Conservation (phyloP, 1,140 invertebrate species). For the Contarinia nasturtii region DNA sequence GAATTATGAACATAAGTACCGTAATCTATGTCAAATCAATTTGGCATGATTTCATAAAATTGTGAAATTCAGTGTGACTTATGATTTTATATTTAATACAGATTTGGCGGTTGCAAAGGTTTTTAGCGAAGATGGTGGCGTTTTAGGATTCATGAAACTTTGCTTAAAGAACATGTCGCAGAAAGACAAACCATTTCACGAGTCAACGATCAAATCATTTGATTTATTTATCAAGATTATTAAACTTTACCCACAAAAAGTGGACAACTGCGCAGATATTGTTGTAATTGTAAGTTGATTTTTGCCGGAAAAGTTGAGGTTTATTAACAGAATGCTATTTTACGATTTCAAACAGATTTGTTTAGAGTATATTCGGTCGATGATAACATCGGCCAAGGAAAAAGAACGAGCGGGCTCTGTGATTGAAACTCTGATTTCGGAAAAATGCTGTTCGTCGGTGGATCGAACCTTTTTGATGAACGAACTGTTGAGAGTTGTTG, state of each 20-base stretch:
- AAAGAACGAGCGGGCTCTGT: constrained; percentile 1
- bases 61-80: too few species aligned
- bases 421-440: background rate
- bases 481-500: background rate
- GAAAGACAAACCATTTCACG: background rate
- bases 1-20: too few species aligned
- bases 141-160: background rate
- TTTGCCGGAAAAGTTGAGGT: background rate
- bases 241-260: background rate
- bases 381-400: constrained; percentile 1
- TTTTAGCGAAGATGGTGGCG: background rate
- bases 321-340: background rate
- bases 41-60: too few species aligned
- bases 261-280: background rate
- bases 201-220: background rate
- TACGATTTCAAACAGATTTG: background rate
- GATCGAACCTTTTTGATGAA: background rate
- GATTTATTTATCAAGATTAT: background rate
- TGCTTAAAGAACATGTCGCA: background rate
- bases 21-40: too few species aligned
- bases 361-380: background rate
- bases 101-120: background rate
- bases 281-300: background rate
- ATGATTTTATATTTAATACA: background rate
- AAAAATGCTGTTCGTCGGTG: background rate